Evolutionary conservation across 2,113 vertebrate genomes (phyloP).

Genomic region (Aspiorhynchus laticeps): DNA sequence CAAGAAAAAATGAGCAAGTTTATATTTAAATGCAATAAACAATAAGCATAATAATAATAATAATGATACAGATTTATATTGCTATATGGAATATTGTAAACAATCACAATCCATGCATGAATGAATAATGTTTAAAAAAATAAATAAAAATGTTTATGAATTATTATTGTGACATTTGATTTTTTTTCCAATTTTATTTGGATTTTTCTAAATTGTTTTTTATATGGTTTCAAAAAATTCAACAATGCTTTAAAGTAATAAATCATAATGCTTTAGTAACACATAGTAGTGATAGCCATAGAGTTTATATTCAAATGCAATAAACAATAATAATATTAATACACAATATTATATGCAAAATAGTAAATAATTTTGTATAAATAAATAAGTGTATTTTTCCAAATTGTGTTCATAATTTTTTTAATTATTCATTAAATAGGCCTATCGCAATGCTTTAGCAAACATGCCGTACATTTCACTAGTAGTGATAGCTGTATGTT

Average conservation of each 20-base stretch:
- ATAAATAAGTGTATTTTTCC: neutral
- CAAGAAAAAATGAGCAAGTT: neutral
- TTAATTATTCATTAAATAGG: neutral
- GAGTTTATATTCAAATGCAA: too few relatives aligned
- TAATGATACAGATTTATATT: neutral
- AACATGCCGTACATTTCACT: neutral
- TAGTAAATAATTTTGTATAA: too few relatives aligned
- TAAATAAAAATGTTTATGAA: too few relatives aligned
- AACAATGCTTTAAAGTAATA: too few relatives aligned
- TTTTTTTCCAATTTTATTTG: neutral
- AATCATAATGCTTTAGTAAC: too few relatives aligned
- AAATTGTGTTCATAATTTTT: neutral
- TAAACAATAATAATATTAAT: too few relatives aligned
- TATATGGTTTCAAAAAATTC: too few relatives aligned
- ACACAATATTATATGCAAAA: too few relatives aligned
- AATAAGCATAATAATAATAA: neutral
- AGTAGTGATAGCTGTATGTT: neutral
- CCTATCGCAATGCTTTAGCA: neutral
- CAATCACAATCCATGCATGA: too few relatives aligned
- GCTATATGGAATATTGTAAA: neutral
- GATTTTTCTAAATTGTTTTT: neutral
- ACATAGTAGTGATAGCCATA: too few relatives aligned
- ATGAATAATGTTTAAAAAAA: too few relatives aligned
- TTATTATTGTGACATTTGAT: neutral
- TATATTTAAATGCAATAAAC: slow-evolving; percentile 10